Percentiles rank a stretch among this genome's conserved stretches.
These are phyloP conservation scores for Ictalurus punctatus DNA, from an alignment of 2,113 vertebrate genomes.

Conservation along the genomic window DNA sequence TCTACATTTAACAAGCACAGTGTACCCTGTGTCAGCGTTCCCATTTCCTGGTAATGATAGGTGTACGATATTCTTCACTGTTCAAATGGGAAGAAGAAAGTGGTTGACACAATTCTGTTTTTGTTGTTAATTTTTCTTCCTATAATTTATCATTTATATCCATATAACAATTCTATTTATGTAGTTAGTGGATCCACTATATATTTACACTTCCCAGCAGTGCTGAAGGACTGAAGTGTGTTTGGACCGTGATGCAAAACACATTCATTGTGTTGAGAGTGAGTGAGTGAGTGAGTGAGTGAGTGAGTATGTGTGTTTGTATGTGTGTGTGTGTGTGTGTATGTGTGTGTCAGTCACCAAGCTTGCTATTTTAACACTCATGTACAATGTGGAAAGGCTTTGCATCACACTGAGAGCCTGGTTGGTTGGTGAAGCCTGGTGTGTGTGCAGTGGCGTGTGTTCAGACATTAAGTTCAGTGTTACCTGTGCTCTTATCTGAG, in stretches of 20 bases:
- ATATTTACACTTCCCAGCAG: not conserved
- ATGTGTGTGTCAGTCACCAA: not conserved
- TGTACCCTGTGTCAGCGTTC: not conserved
- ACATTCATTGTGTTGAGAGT: not conserved
- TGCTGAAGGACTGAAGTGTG: constrained; percentile 1
- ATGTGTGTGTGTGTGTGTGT: not conserved
- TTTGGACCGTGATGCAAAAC: not conserved
- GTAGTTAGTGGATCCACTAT: not conserved
- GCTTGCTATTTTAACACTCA: not conserved
- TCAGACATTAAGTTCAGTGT: not conserved
- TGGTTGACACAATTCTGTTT: not conserved
- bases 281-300: no score
- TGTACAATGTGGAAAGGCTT: not conserved
- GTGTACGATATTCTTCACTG: not conserved
- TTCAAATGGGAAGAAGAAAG: not conserved
- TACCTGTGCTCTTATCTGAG: constrained; percentile 25
- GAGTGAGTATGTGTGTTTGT: no score
- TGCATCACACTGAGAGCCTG: not conserved
- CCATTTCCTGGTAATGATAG: not conserved
- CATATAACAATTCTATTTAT: not conserved
- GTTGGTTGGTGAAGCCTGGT: not conserved
- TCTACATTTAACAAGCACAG: not conserved
- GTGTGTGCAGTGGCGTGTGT: not conserved
- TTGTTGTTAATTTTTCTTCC: not conserved
- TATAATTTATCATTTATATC: not conserved